Conservation (phyloP, 1,140 invertebrate genomes). For the Drosophila santomea region DNA sequence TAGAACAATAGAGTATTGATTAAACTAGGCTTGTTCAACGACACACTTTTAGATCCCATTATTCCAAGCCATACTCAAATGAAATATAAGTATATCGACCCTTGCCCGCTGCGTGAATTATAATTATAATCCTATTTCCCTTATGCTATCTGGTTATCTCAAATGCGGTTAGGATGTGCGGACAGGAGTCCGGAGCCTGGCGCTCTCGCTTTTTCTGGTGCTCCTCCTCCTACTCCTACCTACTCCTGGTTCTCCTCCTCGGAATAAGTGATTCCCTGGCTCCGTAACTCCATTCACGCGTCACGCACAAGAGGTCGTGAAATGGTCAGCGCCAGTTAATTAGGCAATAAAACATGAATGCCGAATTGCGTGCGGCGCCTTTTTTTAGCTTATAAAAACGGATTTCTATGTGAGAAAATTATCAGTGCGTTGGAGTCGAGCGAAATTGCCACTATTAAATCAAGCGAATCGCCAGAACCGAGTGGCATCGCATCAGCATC, state of each 20-base stretch:
- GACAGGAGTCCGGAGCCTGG: not conserved
- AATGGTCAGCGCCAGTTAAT: conserved; percentile 60
- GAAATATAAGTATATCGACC: not conserved
- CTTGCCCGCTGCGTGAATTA: not conserved
- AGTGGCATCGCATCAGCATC: conserved; percentile 32
- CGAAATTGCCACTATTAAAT: conserved; percentile 80
- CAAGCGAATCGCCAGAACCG: conserved; percentile 64
- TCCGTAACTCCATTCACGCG: conserved; percentile 47
- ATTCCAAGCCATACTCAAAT: too few relatives aligned
- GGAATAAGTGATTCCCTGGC: conserved; percentile 34
- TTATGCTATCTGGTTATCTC: conserved; percentile 17
- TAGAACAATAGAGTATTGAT: too few relatives aligned
- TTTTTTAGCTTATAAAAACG: conserved; percentile 67
- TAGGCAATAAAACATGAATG: conserved; percentile 78
- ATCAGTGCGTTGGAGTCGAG: conserved; percentile 84
- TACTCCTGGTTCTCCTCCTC: not conserved
- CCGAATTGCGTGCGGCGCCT: conserved; percentile 81
- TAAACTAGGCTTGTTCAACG: too few relatives aligned
- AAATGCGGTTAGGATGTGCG: conserved; percentile 7
- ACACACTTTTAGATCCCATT: too few relatives aligned
- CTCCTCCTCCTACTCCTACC: too few relatives aligned
- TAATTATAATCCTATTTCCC: conserved; percentile 38
- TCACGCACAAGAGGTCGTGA: conserved; percentile 54
- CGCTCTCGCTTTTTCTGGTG: too few relatives aligned
- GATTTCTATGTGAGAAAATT: conserved; percentile 82